Base-by-base conservation (phyloP, 2,888 invertebrate species). In the Alloplasta piceator region DNA sequence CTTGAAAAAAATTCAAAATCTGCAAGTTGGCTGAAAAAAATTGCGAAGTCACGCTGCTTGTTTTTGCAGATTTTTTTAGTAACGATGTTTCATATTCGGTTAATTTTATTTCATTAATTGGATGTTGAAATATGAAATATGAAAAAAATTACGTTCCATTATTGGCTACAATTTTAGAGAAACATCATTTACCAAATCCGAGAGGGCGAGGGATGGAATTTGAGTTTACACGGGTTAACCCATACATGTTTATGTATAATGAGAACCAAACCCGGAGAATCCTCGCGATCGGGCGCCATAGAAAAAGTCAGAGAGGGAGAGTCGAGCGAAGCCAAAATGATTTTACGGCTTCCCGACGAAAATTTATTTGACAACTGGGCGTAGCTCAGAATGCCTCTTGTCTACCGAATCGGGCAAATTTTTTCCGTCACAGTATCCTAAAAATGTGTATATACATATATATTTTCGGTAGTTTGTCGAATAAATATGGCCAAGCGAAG, bases 301-400 rank as follows among this genome's bases (percentile, higher is more conserved):
- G n/a, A 36, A 26, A 26, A 26, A 26, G 26, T 3, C 26, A 26
- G 26, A 26, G 26, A 12, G 12, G 36, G 39, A 39, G n/a, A 50
- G 14, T 36, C 50, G 52, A 12, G 38, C 58, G 43, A 60, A 70
- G 52, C 61, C 60, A 60, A 74, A 70, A 71, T 63, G 16, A 71
- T 78, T 81, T 81, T 66, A 81, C 63, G 74, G 74, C 70, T 63
- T 71, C 60, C 36, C 74, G 58, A 74, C 78, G 70, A 70, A 74
- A 74, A 81, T 81, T 81, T 81, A 81, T 78, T 70, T 81, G 81
- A 81, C 81, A 78, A 70, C 60, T 71, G 81, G 78, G 78, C 74
- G 81, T 78, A 66, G 41, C 52, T 66, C 12, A 56, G 50, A 78
- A 52, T 68, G 43, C 12, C 78, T 81, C 50, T 74, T 43, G 78